Evolutionary conservation across 2,113 vertebrate genomes (phyloP), one percentile per base, ranked within the genome.

Genomic region (Climacteris rufus): DNA sequence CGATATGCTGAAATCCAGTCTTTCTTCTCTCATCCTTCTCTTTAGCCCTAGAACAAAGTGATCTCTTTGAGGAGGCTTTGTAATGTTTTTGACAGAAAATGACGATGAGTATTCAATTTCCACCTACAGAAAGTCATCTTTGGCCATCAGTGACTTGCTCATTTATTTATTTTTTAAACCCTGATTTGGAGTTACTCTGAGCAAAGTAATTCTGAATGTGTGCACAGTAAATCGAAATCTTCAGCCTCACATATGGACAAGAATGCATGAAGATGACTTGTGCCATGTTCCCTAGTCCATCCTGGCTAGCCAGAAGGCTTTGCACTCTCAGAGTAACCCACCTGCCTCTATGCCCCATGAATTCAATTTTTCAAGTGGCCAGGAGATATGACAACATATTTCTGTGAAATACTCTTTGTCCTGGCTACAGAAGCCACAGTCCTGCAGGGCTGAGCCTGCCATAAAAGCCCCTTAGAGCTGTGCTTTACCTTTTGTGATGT

Each of bases 81-180:
- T 52, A 70, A 86, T 83, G 19, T 85, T 89, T 77, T 93, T 94
- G 79, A 91, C 65, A 94, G 83, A 79, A 96, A 93, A 93, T 61
- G 20, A 52, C 69, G 97, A 30, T 27, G 56, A 50, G 83, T 83
- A 57, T 33, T 95, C 47, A 76, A 61, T 25, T 95, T 77, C 63
- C 22, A 74, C 15, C 21, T 80, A 83, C 57, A 79, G 75, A 45
- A 72, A 87, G 47, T 75, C 44, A 64, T 88, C 57, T 92, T 80
- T 40, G 33, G 53, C 42, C 61, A 91, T n/a, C 18, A 77, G 22
- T 76, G 64, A 47, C 35, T 44, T 45, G 21, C 24, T 90, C 3
- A 25, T 91, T 84, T 33, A 19, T 15, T 23, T 11, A 3, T 33
- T 50, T 70, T 49, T 49, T 35, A 28, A 37, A 81, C 53, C 15